A percentile compares a stretch with the other conserved stretches of the same genome.
These are phyloP conservation scores for Stictocephala bisonia DNA, from an alignment of 2,888 invertebrate species.

Conservation along the genomic window DNA sequence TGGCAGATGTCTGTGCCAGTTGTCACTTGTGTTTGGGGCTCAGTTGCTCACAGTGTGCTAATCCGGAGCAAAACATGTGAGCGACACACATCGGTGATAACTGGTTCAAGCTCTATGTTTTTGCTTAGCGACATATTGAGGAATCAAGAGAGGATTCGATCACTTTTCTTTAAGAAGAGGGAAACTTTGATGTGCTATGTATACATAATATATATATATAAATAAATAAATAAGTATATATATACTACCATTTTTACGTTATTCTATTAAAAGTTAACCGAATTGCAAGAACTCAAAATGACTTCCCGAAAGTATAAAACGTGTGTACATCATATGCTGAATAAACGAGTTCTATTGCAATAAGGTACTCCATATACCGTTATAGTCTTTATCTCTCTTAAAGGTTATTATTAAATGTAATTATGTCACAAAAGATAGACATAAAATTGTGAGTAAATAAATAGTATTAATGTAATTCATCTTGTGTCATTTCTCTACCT, in stretches of 20 bases:
- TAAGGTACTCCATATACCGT: slow-evolving; percentile 48
- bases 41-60: slow-evolving; percentile 67
- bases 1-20: slow-evolving; percentile 63
- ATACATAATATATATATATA: slow-evolving; percentile 43
- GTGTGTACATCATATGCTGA: slow-evolving; percentile 46
- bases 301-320: slow-evolving; percentile 52
- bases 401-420: slow-evolving; percentile 56
- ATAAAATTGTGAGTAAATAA: slow-evolving; percentile 55
- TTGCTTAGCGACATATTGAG: slow-evolving; percentile 58
- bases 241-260: slow-evolving; percentile 44
- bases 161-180: slow-evolving; percentile 58
- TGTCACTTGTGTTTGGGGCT: slow-evolving; percentile 69
- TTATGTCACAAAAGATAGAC: slow-evolving; percentile 57
- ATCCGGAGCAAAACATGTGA: slow-evolving; percentile 64
- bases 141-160: slow-evolving; percentile 55
- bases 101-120: slow-evolving; percentile 59
- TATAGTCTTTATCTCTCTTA: slow-evolving; percentile 52
- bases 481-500: slow-evolving; percentile 27
- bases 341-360: slow-evolving; percentile 52
- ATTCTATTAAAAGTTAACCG: slow-evolving; percentile 44
- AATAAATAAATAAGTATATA: slow-evolving; percentile 42
- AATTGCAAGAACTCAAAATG: slow-evolving; percentile 52
- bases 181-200: slow-evolving; percentile 47
- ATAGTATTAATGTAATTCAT: slow-evolving; percentile 52
- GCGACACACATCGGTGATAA: slow-evolving; percentile 62